Base-by-base conservation (phyloP, 2,888 invertebrate genomes). In the Callinectes sapidus region DNA sequence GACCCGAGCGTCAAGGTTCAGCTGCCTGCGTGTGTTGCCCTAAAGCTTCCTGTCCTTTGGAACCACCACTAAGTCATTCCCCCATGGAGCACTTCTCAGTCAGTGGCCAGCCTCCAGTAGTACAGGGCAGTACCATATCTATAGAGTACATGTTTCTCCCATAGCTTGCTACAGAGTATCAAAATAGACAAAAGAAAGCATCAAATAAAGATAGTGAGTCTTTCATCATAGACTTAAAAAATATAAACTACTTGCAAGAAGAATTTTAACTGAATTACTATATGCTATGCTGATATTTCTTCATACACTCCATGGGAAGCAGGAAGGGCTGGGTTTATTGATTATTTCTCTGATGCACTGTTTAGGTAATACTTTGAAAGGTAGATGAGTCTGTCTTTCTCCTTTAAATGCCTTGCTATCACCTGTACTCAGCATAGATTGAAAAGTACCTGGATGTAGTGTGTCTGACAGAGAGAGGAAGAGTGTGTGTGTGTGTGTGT, bases 401-500 rank as follows among this genome's bases (percentile, higher is more conserved):
- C 71, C 13, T 28, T 10, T 71, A 28, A 71, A 71, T 28, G 71
- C 71, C 28, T 71, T 71, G 71, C 71, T 71, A 23, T 71, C 28
- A 71, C 28, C 71, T 71, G 28, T 71, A 71, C 10, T 71, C 71
- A 71, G 28, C 28, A 71, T 71, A 6, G 6, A 71, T 71, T n/a
- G 13, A 28, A n/a, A 28, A 71, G 6, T 13, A 28, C n/a, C 28
- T 28, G n/a, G 28, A 2, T 71, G 71, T 10, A 48, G 71, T 71
- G 71, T 71, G 71, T 71, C 3, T 71, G 28, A 8, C 8, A n/a
- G 28, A n/a, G 28, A n/a, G 71, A 28, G 71, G 28, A 28, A 71
- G 71, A 71, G 71, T 71, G 28, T 71, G 71, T 71, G 61, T 71
- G 71, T 81, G 81, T 81, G 35, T 81, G 81, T 35, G 35, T 13